Conservation (phyloP, 2,797 vertebrate species). For the Sebastes jordani region DNA sequence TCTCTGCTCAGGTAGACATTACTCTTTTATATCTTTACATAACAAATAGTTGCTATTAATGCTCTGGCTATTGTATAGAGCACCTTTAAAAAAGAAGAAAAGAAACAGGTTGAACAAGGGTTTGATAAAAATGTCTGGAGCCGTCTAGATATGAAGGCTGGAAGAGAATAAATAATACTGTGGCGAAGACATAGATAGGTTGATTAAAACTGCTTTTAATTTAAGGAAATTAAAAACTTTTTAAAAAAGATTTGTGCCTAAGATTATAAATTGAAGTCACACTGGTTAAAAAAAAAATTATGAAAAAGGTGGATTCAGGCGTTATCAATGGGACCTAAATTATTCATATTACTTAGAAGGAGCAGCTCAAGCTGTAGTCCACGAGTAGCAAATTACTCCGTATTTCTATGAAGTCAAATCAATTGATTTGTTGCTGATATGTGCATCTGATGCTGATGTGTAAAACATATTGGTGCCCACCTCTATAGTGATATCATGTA, state of each 20-base stretch:
- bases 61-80: no score
- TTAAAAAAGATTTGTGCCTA: background rate
- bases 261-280: slow-evolving; percentile 1
- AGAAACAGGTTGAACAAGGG: background rate
- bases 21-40: background rate
- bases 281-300: background rate
- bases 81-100: background rate
- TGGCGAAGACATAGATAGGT: background rate
- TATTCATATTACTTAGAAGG: background rate
- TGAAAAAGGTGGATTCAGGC: background rate
- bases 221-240: background rate
- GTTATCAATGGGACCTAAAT: slow-evolving; percentile 15
- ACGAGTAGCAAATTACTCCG: slow-evolving; percentile 28
- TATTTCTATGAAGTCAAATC: background rate
- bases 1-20: no score
- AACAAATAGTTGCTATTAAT: no score
- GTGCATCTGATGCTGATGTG: slow-evolving; percentile 1
- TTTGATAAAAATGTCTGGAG: background rate
- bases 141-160: background rate
- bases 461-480: slow-evolving; percentile 22
- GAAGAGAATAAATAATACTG: background rate
- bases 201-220: background rate
- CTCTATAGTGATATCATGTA: slow-evolving; percentile 9
- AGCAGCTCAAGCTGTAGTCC: slow-evolving; percentile 12
- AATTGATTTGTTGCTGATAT: background rate